phyloP scores from a whole-genome alignment of 2,113 vertebrate species.

The Chaetops frenatus region DNA sequence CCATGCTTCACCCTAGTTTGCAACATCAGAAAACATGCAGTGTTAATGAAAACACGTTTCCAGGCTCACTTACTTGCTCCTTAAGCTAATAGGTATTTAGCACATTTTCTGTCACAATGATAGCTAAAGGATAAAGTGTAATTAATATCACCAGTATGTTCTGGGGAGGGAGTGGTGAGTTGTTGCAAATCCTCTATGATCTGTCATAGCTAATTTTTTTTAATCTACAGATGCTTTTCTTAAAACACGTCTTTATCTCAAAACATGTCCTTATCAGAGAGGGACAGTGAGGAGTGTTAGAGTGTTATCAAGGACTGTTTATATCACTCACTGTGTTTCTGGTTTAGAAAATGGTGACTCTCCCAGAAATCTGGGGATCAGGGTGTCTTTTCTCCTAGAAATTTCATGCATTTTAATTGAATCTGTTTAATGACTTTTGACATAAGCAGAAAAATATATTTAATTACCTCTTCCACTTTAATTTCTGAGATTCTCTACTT shows the following conservation, averaged over 20 bases:
- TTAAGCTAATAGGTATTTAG: background rate
- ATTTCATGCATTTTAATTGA: background rate
- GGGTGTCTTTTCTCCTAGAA: background rate
- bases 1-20: background rate
- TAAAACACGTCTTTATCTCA: background rate
- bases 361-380: no score
- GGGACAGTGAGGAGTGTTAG: background rate
- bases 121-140: background rate
- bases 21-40: background rate
- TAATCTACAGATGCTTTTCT: background rate
- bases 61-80: background rate
- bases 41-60: background rate
- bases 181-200: background rate
- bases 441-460: background rate
- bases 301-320: background rate
- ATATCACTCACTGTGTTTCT: background rate
- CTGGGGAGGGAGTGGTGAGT: background rate
- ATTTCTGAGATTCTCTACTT: background rate
- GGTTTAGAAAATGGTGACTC: background rate
- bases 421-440: background rate
- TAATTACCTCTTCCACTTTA: background rate
- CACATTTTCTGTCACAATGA: background rate
- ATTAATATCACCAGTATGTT: background rate
- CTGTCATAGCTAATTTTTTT: background rate
- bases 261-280: background rate